phyloP scores from a whole-genome alignment of 2,888 invertebrate species.

The Melanophora roralis region DNA sequence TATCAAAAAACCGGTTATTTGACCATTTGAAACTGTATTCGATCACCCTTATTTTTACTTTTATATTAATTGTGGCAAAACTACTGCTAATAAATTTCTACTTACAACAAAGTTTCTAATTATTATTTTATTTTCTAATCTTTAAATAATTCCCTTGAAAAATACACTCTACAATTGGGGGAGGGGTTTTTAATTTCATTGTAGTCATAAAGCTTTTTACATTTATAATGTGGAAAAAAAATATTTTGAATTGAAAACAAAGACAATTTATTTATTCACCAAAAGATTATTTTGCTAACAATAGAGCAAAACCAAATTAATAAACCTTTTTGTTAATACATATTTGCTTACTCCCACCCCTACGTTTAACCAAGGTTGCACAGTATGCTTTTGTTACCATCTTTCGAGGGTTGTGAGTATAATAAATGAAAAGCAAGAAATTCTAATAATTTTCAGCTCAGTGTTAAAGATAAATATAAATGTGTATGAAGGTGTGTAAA shows the following conservation, averaged over 20 bases:
- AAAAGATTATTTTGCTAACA: conserved; percentile 7
- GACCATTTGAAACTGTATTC: too few relatives aligned
- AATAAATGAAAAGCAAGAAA: conserved; percentile 37
- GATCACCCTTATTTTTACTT: too few relatives aligned
- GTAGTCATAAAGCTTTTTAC: conserved; percentile 6
- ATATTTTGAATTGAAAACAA: neutral
- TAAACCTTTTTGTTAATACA: conserved; percentile 10
- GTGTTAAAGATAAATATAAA: conserved; percentile 47
- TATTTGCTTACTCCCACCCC: conserved; percentile 5
- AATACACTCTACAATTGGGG: neutral
- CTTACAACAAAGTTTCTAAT: too few relatives aligned
- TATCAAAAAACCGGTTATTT: too few relatives aligned
- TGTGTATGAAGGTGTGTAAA: neutral
- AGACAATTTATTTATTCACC: neutral
- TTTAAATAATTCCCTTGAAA: neutral
- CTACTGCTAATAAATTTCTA: too few relatives aligned
- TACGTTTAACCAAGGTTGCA: neutral
- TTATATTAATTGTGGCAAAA: too few relatives aligned
- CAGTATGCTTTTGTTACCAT: neutral
- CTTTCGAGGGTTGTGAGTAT: neutral
- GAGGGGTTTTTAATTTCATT: conserved; percentile 1
- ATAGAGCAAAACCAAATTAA: neutral
- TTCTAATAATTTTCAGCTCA: conserved; percentile 40
- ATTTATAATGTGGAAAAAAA: neutral
- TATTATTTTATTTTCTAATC: too few relatives aligned